Percentiles rank a stretch among this genome's conserved stretches.
phyloP scores from a whole-genome alignment of 35 echinoderm and acorn worm genomes.

The Apostichopus parvimensis region DNA sequence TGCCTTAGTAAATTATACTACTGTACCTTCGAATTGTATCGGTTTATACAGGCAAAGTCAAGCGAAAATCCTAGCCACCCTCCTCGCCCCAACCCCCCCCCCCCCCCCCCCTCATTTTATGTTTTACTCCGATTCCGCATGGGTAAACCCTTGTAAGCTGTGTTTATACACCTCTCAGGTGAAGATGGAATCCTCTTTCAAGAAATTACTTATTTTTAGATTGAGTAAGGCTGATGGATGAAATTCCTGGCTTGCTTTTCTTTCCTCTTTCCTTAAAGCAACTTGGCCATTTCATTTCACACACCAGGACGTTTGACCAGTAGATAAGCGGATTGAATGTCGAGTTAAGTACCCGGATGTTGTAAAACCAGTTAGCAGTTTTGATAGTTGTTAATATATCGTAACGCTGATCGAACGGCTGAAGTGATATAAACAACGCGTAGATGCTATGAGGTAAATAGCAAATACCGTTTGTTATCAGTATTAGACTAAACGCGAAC shows the following conservation, averaged over 20 bases:
- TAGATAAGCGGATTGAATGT: slow-evolving; percentile 24
- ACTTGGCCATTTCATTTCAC: neutral
- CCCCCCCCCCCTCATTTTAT: too few species aligned
- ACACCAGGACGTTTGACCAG: neutral
- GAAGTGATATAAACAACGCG: neutral
- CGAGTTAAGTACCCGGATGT: neutral
- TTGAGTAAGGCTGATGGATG: neutral
- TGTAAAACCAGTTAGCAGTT: neutral
- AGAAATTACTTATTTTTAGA: neutral
- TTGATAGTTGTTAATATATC: neutral
- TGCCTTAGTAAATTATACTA: too few species aligned
- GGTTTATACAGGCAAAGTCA: too few species aligned
- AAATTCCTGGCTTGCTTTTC: neutral
- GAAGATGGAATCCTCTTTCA: too few species aligned
- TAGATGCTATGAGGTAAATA: neutral
- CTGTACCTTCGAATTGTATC: too few species aligned
- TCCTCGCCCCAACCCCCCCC: too few species aligned
- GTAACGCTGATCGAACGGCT: neutral
- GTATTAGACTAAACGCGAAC: slow-evolving; percentile 12
- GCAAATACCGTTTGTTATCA: neutral
- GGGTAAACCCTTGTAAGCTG: too few species aligned
- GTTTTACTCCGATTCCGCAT: too few species aligned
- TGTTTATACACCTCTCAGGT: too few species aligned
- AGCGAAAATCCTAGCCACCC: too few species aligned
- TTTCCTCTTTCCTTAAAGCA: neutral